These are phyloP conservation scores for Knipowitschia caucasica DNA, from an alignment of 2,797 vertebrate genomes.

Conservation along the genomic window DNA sequence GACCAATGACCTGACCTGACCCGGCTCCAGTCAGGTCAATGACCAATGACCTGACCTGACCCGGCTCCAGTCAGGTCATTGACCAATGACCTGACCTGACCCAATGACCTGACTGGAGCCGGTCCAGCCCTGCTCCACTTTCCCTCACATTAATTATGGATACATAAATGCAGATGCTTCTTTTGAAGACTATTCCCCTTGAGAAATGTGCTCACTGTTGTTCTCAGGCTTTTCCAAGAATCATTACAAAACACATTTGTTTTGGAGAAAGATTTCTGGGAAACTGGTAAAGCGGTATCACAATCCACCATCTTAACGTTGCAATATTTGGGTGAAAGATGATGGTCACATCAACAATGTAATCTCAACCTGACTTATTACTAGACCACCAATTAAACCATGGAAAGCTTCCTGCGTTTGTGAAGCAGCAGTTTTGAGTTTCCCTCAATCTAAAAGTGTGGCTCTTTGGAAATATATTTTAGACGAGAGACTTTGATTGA, in stretches of 20 bases:
- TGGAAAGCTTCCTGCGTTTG: slow-evolving; percentile 64
- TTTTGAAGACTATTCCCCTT: slow-evolving; percentile 38
- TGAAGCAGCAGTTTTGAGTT: slow-evolving; percentile 45
- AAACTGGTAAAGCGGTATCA: slow-evolving; percentile 30
- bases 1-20: neutral
- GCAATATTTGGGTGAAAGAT: slow-evolving; percentile 28
- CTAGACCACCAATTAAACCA: slow-evolving; percentile 26
- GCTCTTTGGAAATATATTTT: neutral
- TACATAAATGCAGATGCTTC: neutral
- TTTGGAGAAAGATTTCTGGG: slow-evolving; percentile 30
- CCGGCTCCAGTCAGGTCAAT: too few relatives aligned
- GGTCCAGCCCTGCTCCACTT: slow-evolving; percentile 23
- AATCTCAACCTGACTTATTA: slow-evolving; percentile 24
- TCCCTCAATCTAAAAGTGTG: slow-evolving; percentile 50
- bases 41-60: neutral
- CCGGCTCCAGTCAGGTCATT: slow-evolving; percentile 2
- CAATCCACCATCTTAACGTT: slow-evolving; percentile 42
- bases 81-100: slow-evolving; percentile 39
- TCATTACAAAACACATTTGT: slow-evolving; percentile 13
- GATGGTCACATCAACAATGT: slow-evolving; percentile 51
- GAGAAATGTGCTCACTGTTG: slow-evolving; percentile 31
- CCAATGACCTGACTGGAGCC: slow-evolving; percentile 14
- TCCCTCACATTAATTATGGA: slow-evolving; percentile 22
- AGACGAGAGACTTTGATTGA: too few relatives aligned
- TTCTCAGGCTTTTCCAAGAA: slow-evolving; percentile 25